These are phyloP conservation scores for Hydrotaea cyrtoneurina DNA, from an alignment of 2,888 invertebrate species.

Conservation along the genomic window DNA sequence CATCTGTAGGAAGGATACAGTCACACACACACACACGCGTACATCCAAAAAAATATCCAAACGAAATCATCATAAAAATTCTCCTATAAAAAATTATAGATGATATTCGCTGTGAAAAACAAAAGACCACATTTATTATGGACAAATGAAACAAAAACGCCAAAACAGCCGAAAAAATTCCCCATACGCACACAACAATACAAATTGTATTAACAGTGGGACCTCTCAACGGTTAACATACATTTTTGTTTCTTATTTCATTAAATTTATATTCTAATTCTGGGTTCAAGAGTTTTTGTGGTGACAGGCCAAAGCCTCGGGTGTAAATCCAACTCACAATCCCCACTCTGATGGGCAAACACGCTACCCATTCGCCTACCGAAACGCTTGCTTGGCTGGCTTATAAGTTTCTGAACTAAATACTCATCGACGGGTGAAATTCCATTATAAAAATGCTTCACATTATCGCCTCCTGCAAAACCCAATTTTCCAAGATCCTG, in stretches of 20 bases:
- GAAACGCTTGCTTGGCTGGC: no score
- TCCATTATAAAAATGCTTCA: no score
- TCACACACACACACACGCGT: neutral
- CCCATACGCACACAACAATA: neutral
- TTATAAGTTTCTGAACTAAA: no score
- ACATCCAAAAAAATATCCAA: constrained; percentile 4
- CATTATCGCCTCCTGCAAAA: no score
- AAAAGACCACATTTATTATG: constrained; percentile 38
- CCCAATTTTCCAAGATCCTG: no score
- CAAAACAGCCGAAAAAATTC: constrained; percentile 12
- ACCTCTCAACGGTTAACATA: no score
- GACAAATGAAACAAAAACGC: constrained; percentile 36
- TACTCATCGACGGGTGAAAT: no score
- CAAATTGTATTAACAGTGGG: neutral
- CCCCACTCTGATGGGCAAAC: no score
- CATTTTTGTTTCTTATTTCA: no score
- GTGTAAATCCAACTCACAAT: no score
- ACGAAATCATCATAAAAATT: constrained; percentile 61
- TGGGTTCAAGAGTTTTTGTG: neutral
- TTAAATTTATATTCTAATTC: neutral
- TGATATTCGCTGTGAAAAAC: constrained; percentile 39
- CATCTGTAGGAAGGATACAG: neutral
- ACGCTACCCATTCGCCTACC: no score
- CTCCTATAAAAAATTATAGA: constrained; percentile 54
- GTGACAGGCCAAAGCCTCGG: no score